Evolutionary conservation across 1,140 invertebrate genomes (phyloP).

Genomic region (Leptinotarsa defecta): DNA sequence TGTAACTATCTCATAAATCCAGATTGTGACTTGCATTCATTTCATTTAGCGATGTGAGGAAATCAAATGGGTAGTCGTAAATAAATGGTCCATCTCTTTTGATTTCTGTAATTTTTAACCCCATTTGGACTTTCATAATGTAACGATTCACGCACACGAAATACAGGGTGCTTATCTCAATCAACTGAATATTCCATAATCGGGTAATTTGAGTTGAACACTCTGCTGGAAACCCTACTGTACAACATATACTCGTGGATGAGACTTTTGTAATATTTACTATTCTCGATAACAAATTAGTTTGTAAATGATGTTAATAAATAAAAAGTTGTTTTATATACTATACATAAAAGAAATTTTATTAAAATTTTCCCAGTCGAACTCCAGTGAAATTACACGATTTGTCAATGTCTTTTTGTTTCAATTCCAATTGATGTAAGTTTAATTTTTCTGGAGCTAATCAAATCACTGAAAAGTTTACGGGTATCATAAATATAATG

Average conservation of each 20-base stretch:
- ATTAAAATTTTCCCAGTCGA: conserved; percentile 44
- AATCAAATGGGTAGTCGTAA: too few relatives aligned
- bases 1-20: too few relatives aligned
- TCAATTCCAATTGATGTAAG: neutral
- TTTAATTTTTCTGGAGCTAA: conserved; percentile 30
- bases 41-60: too few relatives aligned
- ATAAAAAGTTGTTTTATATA: conserved; percentile 58
- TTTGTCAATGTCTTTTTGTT: neutral
- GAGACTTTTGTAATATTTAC: conserved; percentile 48
- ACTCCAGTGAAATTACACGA: conserved; percentile 22
- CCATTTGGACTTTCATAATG: conserved; percentile 28
- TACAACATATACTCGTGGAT: conserved; percentile 36
- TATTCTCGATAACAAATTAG: conserved; percentile 46
- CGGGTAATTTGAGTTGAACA: conserved; percentile 15
- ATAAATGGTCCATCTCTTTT: too few relatives aligned
- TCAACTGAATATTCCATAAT: neutral
- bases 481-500: conserved; percentile 50
- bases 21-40: too few relatives aligned
- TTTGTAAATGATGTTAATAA: conserved; percentile 57
- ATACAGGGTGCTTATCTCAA: conserved; percentile 44
- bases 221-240: conserved; percentile 40
- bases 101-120: neutral
- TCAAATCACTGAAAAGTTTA: conserved; percentile 50
- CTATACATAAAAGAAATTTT: conserved; percentile 53
- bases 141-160: conserved; percentile 53